Percentiles rank a stretch among this genome's conserved stretches.
Conservation (phyloP, 2,797 vertebrate genomes). For the Glossophaga mutica region DNA sequence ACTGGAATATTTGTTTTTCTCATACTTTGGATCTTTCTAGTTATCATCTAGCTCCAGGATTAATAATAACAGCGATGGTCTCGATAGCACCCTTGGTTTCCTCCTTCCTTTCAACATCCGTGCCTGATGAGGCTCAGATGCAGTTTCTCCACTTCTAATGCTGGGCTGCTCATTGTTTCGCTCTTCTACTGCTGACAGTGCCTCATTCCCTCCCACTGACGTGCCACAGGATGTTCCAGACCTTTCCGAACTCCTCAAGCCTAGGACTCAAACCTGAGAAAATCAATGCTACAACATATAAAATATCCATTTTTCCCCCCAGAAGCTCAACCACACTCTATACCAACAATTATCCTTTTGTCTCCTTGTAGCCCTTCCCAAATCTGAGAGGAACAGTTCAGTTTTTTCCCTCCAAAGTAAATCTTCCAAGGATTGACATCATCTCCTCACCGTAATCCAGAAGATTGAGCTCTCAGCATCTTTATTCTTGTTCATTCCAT, state of each 20-base stretch:
- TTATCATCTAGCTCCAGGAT: neutral
- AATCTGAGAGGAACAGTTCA: neutral
- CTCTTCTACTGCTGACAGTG: neutral
- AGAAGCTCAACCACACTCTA: neutral
- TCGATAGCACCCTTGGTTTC: neutral
- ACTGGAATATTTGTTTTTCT: neutral
- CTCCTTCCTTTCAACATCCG: neutral
- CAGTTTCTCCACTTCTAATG: neutral
- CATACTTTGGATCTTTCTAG: neutral
- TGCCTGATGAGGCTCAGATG: neutral
- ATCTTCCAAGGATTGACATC: neutral
- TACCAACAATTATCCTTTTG: neutral
- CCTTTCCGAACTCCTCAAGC: neutral
- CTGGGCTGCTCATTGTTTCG: neutral
- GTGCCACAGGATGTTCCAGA: neutral
- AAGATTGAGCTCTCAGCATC: neutral
- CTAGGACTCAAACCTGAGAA: neutral
- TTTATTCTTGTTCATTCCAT: neutral
- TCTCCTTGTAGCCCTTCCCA: neutral
- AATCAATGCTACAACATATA: neutral
- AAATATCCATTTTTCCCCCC: neutral
- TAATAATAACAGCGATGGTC: neutral
- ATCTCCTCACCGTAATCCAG: neutral
- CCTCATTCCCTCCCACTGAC: neutral
- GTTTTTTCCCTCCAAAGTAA: neutral